phyloP scores from a whole-genome alignment of 1,140 invertebrate species.

The Paraescarpia echinospica region DNA sequence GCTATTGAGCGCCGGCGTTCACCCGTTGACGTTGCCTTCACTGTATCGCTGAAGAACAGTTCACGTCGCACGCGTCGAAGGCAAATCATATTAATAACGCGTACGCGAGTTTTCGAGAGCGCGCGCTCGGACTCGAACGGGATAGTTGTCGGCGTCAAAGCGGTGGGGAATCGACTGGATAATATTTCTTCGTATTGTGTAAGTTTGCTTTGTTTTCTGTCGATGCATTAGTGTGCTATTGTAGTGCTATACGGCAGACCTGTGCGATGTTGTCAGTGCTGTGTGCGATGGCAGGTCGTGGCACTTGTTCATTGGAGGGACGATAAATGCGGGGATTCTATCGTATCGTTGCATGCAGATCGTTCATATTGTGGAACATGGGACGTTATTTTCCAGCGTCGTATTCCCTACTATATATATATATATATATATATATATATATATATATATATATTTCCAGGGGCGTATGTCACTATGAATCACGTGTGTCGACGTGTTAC shows the following conservation, averaged over 20 bases:
- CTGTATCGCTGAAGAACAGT: background rate
- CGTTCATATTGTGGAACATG: background rate
- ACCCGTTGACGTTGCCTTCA: background rate
- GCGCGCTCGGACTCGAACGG: background rate
- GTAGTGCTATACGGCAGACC: background rate
- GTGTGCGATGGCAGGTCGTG: background rate
- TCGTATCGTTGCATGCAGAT: background rate
- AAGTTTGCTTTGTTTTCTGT: background rate
- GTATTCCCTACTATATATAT: background rate
- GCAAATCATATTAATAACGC: background rate
- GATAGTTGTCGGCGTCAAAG: background rate
- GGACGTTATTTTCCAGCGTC: background rate
- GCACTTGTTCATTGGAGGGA: background rate
- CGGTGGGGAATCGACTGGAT: background rate
- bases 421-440: background rate
- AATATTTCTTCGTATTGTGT: background rate
- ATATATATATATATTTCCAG: background rate
- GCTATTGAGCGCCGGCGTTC: background rate
- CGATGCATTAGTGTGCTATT: background rate
- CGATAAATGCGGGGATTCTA: background rate
- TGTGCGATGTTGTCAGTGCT: background rate
- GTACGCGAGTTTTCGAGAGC: background rate
- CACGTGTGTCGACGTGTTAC: no score
- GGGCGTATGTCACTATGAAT: no score
- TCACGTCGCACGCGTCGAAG: background rate